phyloP scores from a whole-genome alignment of 1,140 invertebrate species.

The Muscidifurax raptorellus region DNA sequence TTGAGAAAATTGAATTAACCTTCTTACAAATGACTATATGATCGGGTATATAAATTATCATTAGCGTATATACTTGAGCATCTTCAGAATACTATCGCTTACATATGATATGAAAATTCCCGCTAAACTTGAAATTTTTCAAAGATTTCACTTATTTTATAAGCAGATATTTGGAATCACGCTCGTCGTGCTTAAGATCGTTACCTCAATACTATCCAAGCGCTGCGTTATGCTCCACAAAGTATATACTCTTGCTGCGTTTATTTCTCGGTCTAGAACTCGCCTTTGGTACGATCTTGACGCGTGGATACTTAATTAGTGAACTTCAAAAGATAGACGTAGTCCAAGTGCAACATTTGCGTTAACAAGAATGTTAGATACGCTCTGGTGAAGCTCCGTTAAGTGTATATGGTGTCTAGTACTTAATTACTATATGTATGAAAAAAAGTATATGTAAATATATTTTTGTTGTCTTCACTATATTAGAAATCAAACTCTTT shows the following conservation, averaged over 20 bases:
- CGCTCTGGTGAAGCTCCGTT: background rate
- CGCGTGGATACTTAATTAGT: background rate
- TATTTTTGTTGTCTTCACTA: no score
- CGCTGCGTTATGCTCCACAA: conserved; percentile 23
- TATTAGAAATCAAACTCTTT: no score
- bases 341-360: background rate
- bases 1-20: no score
- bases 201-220: background rate
- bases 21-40: no score
- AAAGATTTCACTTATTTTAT: conserved; percentile 21
- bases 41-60: no score
- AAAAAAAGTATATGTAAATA: no score
- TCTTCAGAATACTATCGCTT: no score
- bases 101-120: no score
- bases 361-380: conserved; percentile 1
- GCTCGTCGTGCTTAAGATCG: background rate
- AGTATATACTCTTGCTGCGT: background rate
- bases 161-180: background rate
- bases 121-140: no score
- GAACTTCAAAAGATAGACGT: background rate
- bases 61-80: no score
- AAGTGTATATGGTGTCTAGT: no score
- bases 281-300: background rate
- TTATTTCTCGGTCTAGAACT: conserved; percentile 3
- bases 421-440: no score